A percentile compares a stretch with the other conserved stretches of the same genome.
Conservation (phyloP, 2,113 vertebrate species). For the Serinus canaria region DNA sequence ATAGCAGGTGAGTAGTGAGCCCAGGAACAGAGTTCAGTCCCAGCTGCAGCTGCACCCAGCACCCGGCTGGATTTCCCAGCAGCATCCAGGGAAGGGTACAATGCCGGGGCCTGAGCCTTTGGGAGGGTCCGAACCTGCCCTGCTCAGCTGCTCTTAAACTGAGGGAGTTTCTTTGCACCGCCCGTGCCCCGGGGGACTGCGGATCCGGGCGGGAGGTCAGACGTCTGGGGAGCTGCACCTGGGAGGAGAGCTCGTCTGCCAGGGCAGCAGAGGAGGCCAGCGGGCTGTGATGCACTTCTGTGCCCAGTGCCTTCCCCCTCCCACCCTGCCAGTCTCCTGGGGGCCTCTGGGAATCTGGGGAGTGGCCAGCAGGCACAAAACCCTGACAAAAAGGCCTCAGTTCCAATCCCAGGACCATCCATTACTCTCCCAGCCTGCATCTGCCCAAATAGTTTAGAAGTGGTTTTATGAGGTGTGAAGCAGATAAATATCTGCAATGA, state of each 20-base stretch:
- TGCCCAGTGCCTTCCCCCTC: neutral
- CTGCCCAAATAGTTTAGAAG: neutral
- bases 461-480: neutral
- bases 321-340: neutral
- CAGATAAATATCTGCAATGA: neutral
- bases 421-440: neutral
- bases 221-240: neutral
- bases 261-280: neutral
- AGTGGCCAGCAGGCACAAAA: neutral
- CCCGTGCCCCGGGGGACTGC: neutral
- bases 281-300: neutral
- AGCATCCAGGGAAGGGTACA: neutral
- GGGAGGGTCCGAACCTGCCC: neutral
- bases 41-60: neutral
- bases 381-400: neutral
- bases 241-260: neutral
- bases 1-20: neutral
- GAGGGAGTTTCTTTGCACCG: neutral
- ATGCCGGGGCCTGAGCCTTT: neutral
- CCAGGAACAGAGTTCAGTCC: neutral
- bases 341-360: neutral
- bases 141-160: neutral
- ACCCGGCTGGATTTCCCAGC: no score
- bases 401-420: neutral
- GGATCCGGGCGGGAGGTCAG: neutral